Base-by-base conservation (phyloP, 2,888 invertebrate genomes). In the Phasia obesa region DNA sequence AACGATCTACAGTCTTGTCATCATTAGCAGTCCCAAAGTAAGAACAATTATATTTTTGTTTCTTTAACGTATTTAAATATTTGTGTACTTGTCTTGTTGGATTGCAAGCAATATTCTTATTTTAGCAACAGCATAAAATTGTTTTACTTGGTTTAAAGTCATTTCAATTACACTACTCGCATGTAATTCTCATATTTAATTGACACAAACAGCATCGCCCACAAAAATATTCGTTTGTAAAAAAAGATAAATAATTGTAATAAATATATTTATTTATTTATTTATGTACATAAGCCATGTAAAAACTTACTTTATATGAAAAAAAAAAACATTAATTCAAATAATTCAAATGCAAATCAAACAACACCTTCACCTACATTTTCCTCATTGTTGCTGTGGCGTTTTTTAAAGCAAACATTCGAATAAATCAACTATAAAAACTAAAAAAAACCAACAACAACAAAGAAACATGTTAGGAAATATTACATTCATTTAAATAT, bases 281-380 rank as follows among this genome's bases (percentile, higher is more conserved):
- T 6, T 27, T 27, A 4, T 35, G 35, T 35, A 11, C 3, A 11
- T 35, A 4, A 35, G 11, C 9, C 1, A 25, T n/a, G n/a, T n/a
- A n/a, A n/a, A 49, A 25, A 70, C 44, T 3, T 15, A 11, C 0
- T 42, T 44, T 47, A 44, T 55, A 60, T 27, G 25, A 42, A 11
- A 75, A 42, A 27, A 49, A 47, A 35, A 51, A 23, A 47, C 44
- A 53, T 65, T 47, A 23, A 55, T 55, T 64, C 35, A 53, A 57
- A 47, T 59, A 74, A 64, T 64, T 67, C 44, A 71, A 64, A 74
- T 74, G 59, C 38, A 80, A 73, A 80, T 69, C 67, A 80, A 81
- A 25, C 70, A 76, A 75, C 75, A 78, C 83, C 83, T 83, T 79
- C 83, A 83, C 79, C 79, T 76, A 79, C 60, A 79, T 83, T 79